Base-by-base conservation (phyloP, 2,113 vertebrate genomes). In the Malurus cyaneus region DNA sequence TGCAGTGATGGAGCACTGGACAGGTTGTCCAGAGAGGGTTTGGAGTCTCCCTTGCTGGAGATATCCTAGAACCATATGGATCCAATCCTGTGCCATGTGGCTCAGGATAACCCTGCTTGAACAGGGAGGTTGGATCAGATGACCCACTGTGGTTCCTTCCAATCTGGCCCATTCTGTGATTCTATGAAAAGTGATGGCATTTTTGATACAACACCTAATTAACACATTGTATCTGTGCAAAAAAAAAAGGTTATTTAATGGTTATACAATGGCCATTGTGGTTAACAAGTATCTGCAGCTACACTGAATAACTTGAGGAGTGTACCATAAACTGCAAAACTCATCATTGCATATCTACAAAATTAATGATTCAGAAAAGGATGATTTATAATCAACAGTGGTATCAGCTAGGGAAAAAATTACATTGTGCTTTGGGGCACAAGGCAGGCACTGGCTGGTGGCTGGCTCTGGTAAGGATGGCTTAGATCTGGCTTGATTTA, bases 261-360 rank as follows among this genome's bases (percentile, higher is more conserved):
- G 39, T 39, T 39, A 39, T 39, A 39, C 11, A 28, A 2, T 0
- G 1, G 62, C 28, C 1, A 3, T 36, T 66, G 16, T 26, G 34
- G 8, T 71, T 81, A 57, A 57, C 6, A 70, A 41, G 14, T n/a
- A 42, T 23, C 50, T 59, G 36, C 36, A 86, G 53, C 26, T 60
- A 24, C 11, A 17, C 20, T 49, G 67, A 54, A 21, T 46, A 52
- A 34, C 11, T 9, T 21, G 12, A 66, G 54, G 5, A 5, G 1
- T 12, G 41, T 66, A 14, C 4, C 4, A 14, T 54, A 18, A 70
- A 17, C 21, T 53, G 16, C 61, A 42, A 70, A 93, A 36, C 14
- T 89, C 49, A 42, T 46, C 3, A 25, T 17, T 59, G 24, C 3
- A 2, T 53, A 18, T 29, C 39, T 81, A 16, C 0, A 4, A 90